A percentile compares a stretch with the other conserved stretches of the same genome.
phyloP scores from a whole-genome alignment of 1,140 invertebrate species.

The Drosophila watanabei region DNA sequence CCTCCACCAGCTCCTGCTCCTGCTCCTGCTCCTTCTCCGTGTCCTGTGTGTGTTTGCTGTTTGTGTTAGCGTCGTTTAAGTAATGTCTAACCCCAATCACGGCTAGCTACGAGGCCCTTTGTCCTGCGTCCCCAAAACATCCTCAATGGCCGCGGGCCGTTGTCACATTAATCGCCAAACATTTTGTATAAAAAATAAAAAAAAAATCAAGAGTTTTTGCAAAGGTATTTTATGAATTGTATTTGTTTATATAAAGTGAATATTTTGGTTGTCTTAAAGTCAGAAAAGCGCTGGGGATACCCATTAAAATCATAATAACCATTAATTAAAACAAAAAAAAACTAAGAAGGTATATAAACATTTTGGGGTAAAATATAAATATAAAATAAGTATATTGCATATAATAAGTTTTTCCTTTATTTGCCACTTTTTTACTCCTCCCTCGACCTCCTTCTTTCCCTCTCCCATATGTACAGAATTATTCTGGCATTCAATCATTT shows the following conservation, averaged over 20 bases:
- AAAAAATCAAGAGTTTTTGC: not conserved
- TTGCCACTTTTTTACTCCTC: not conserved
- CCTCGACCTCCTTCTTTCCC: not conserved
- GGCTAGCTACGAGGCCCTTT: constrained; percentile 37
- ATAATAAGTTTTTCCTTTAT: not conserved
- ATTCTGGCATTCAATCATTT: constrained; percentile 39
- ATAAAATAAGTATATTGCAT: not conserved
- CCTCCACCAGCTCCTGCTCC: not conserved
- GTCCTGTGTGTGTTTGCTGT: constrained; percentile 19
- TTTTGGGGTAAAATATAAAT: no score
- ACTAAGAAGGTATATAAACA: no score
- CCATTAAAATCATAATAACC: no score
- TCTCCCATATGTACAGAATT: constrained; percentile 16
- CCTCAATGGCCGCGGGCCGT: constrained; percentile 28
- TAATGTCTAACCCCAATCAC: constrained; percentile 69
- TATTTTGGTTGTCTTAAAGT: no score
- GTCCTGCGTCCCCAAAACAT: constrained; percentile 36
- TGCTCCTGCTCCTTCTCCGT: not conserved
- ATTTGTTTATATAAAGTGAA: no score
- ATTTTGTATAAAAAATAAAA: not conserved
- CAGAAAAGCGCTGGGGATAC: no score
- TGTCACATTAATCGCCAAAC: constrained; percentile 51
- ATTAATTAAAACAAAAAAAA: no score
- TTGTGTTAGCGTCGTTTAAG: constrained; percentile 65
- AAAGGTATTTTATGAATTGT: not conserved